phyloP scores from a whole-genome alignment of 1,140 invertebrate species.

The Drosophila sechellia region DNA sequence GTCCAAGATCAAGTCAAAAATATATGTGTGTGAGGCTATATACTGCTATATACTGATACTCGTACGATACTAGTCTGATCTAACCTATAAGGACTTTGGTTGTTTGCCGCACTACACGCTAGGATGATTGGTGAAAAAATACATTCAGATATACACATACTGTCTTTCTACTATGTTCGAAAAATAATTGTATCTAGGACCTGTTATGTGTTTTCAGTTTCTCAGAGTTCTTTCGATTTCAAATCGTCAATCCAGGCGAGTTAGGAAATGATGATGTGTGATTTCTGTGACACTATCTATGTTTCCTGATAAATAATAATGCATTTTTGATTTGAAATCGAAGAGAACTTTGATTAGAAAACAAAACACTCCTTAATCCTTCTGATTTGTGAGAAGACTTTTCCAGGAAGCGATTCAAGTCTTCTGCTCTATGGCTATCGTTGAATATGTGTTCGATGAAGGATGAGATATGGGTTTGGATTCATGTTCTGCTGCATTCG shows the following conservation, averaged over 20 bases:
- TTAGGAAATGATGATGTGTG: neutral
- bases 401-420: conserved; percentile 40
- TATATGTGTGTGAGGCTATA: conserved; percentile 41
- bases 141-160: conserved; percentile 67
- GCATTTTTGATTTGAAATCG: conserved; percentile 1
- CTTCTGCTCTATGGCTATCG: conserved; percentile 66
- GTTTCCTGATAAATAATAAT: neutral
- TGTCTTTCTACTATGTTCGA: conserved; percentile 25
- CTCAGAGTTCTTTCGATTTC: conserved; percentile 8
- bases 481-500: conserved; percentile 54
- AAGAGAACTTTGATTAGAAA: conserved; percentile 3
- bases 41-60: conserved; percentile 46
- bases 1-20: conserved; percentile 63
- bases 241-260: neutral
- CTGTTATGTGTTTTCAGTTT: neutral
- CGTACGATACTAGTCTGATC: conserved; percentile 46
- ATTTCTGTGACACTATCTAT: no score
- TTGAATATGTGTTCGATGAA: conserved; percentile 70
- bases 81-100: conserved; percentile 83
- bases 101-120: conserved; percentile 80
- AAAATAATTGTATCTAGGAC: conserved; percentile 38
- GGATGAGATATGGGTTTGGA: conserved; percentile 62
- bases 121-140: conserved; percentile 82
- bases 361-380: neutral
- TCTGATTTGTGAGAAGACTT: conserved; percentile 29